Evolutionary conservation across 2,113 vertebrate genomes (phyloP).

Genomic region (Lepus timidus): DNA sequence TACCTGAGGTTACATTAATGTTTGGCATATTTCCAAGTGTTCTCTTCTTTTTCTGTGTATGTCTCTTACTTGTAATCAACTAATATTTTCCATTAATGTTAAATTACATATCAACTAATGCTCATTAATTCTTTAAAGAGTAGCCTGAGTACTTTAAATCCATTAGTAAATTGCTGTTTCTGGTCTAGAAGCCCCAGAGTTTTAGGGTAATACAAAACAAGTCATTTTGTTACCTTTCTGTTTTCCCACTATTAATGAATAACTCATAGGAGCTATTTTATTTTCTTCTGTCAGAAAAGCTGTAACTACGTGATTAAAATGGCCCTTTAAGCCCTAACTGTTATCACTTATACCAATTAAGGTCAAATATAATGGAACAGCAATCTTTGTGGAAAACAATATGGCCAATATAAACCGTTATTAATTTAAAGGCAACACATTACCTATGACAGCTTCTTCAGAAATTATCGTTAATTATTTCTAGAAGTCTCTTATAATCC

Average conservation of each 20-base stretch:
- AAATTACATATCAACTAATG: slow-evolving; percentile 71
- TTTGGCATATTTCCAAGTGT: neutral
- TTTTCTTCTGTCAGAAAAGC: slow-evolving; percentile 85
- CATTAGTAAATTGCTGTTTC: slow-evolving; percentile 72
- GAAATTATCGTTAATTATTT: slow-evolving; percentile 79
- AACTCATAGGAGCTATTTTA: slow-evolving; percentile 82
- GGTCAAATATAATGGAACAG: slow-evolving; percentile 83
- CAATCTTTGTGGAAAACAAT: slow-evolving; percentile 79
- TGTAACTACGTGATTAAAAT: slow-evolving; percentile 85
- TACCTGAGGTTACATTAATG: neutral
- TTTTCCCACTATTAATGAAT: slow-evolving; percentile 80
- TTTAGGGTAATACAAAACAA: slow-evolving; percentile 64
- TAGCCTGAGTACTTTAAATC: slow-evolving; percentile 63
- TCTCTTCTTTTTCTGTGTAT: neutral
- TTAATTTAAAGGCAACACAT: slow-evolving; percentile 81
- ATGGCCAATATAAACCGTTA: slow-evolving; percentile 74
- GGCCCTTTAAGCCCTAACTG: slow-evolving; percentile 76
- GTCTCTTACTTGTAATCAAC: slow-evolving; percentile 22
- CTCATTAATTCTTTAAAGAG: slow-evolving; percentile 79
- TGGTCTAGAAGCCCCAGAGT: slow-evolving; percentile 55
- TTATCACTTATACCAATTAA: slow-evolving; percentile 88
- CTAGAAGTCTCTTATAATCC: slow-evolving; percentile 52
- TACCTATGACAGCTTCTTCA: slow-evolving; percentile 72
- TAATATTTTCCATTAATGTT: slow-evolving; percentile 75
- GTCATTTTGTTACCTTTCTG: slow-evolving; percentile 78